These are phyloP conservation scores for Phortica variegata DNA, from an alignment of 1,140 invertebrate species.

Conservation along the genomic window DNA sequence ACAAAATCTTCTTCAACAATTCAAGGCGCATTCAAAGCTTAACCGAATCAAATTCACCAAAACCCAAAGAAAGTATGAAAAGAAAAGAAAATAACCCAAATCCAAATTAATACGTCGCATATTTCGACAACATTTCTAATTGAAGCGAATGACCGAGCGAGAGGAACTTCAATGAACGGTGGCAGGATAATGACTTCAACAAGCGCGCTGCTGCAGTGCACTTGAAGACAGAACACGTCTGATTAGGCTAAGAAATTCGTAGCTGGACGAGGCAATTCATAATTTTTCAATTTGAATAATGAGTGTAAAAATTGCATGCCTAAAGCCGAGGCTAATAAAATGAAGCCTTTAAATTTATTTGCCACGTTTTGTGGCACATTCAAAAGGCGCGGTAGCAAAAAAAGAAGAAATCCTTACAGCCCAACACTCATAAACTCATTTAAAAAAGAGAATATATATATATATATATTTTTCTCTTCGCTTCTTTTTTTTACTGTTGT, in stretches of 20 bases:
- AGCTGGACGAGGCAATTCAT: constrained; percentile 39
- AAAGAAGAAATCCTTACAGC: constrained; percentile 30
- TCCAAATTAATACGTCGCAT: constrained; percentile 31
- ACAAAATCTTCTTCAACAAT: no score
- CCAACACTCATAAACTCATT: constrained; percentile 53
- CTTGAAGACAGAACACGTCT: constrained; percentile 47
- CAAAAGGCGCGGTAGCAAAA: neutral
- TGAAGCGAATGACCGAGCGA: constrained; percentile 28
- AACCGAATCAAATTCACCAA: neutral
- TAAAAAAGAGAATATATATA: constrained; percentile 26
- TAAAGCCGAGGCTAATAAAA: constrained; percentile 9
- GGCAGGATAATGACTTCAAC: constrained; percentile 27
- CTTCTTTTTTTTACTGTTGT: no score
- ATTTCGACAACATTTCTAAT: constrained; percentile 35
- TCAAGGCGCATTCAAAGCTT: no score
- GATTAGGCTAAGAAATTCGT: constrained; percentile 38
- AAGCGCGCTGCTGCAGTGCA: constrained; percentile 22
- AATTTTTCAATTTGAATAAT: constrained; percentile 55
- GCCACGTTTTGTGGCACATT: constrained; percentile 18
- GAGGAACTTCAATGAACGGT: constrained; percentile 19
- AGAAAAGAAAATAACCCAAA: constrained; percentile 2
- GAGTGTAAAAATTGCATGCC: constrained; percentile 20
- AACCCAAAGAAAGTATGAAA: neutral
- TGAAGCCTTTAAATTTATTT: constrained; percentile 51
- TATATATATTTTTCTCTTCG: neutral